Base-by-base conservation (phyloP, 2,888 invertebrate species). In the Glaucopsyche alexis region DNA sequence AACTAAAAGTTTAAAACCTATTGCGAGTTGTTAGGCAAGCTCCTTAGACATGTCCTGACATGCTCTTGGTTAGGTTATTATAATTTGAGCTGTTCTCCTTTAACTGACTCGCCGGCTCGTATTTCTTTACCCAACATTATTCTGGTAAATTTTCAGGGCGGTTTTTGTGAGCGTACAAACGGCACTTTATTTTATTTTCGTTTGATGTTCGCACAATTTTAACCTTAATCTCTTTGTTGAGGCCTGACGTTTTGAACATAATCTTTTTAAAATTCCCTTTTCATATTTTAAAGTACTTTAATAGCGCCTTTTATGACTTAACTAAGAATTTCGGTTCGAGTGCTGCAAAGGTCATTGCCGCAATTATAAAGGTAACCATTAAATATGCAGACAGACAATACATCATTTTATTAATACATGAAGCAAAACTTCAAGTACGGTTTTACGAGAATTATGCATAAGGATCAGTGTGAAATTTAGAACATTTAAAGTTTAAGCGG, bases 181-280 rank as follows among this genome's bases (percentile, higher is more conserved):
- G 19, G 60, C 38, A 65, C 29, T 38, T 38, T 69, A 45, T 69
- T 69, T 47, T 45, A 60, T 60, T 67, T 67, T 69, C 47, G 69
- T 69, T 69, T 49, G 47, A 69, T 49, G 69, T 69, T 69, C 29
- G 47, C 47, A 69, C 16, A 69, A 69, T 69, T 47, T 69, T 47
- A 14, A 45, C 29, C 8, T 42, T 42, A 66, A 66, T 19, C 49
- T 29, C 49, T 69, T 49, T 69, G 69, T 49, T 13, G 47, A 19
- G 45, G 69, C 69, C 47, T 19, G 69, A 69, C 69, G 49, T 49
- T 49, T 69, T 69, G 14, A 47, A 67, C 16, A 11, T 69, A 29
- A 49, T 49, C 69, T 47, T 69, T 69, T 47, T 8, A 69, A 16
- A n/a, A 49, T 69, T 69, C 29, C 49, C 49, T 69, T 49, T 69